A percentile compares a stretch with the other conserved stretches of the same genome.
Evolutionary conservation across 2,888 invertebrate genomes (phyloP).

Genomic region (Sthenelais limicola): DNA sequence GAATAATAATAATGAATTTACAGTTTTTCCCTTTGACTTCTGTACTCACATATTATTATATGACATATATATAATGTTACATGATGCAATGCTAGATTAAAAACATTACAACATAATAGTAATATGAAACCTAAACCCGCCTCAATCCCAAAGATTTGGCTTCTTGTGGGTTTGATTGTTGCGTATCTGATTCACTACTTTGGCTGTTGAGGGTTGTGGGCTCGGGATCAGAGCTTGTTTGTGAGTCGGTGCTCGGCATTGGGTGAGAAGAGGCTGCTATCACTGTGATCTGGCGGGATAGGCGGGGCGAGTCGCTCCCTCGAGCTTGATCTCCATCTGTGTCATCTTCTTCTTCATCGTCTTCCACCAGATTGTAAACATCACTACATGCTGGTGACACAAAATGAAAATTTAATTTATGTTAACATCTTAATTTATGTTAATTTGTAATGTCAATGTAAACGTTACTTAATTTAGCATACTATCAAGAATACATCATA

Average conservation of each 20-base stretch:
- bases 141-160: too few species aligned
- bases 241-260: too few species aligned
- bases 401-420: not conserved
- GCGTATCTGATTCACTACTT: slow-evolving; percentile 20
- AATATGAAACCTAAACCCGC: too few species aligned
- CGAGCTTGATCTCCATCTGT: not conserved
- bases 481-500: not conserved
- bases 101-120: too few species aligned
- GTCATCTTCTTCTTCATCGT: not conserved
- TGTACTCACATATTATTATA: too few species aligned
- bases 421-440: not conserved
- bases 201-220: not conserved
- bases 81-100: too few species aligned
- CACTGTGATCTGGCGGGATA: slow-evolving; percentile 17
- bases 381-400: slow-evolving; percentile 39
- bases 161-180: too few species aligned
- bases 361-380: slow-evolving; percentile 29
- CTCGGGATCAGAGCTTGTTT: slow-evolving; percentile 29
- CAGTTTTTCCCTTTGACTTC: too few species aligned
- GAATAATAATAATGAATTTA: too few species aligned
- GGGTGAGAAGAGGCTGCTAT: slow-evolving; percentile 3
- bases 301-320: slow-evolving; percentile 21
- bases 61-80: too few species aligned
- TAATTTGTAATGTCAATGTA: not conserved
- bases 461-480: not conserved